Conservation (phyloP, 2,797 vertebrate species). For the Steatocranus sp. region DNA sequence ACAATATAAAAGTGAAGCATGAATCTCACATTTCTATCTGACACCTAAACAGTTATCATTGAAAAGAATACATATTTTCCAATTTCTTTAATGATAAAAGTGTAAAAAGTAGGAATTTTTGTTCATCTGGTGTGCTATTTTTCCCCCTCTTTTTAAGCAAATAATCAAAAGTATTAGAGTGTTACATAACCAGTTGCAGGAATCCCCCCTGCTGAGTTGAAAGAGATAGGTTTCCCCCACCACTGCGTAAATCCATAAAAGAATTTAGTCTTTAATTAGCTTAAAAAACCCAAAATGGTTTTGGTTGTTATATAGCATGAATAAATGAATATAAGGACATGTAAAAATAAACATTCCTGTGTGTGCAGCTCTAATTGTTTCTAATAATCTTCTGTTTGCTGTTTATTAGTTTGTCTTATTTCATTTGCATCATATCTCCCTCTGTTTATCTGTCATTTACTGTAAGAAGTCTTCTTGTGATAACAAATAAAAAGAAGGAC, state of each 20-base stretch:
- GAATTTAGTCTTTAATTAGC: background rate
- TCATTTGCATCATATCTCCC: background rate
- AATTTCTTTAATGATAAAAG: background rate
- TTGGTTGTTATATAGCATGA: background rate
- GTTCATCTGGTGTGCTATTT: background rate
- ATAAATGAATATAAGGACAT: background rate
- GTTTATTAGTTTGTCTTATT: background rate
- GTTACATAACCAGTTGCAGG: background rate
- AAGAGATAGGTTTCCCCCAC: background rate
- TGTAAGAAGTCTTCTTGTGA: accelerated
- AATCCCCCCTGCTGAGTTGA: background rate
- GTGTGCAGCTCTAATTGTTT: background rate
- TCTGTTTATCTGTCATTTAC: background rate
- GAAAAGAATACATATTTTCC: background rate
- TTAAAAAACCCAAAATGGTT: background rate
- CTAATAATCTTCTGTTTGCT: background rate
- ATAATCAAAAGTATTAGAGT: background rate
- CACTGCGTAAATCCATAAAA: background rate
- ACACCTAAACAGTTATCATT: background rate
- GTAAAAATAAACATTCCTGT: background rate
- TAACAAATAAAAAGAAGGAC: background rate
- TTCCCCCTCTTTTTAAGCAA: background rate
- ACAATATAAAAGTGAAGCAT: background rate
- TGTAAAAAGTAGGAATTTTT: background rate
- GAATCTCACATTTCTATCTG: background rate